Base-by-base conservation (phyloP, 1,140 invertebrate species). In the Trichonephila clavipes region DNA sequence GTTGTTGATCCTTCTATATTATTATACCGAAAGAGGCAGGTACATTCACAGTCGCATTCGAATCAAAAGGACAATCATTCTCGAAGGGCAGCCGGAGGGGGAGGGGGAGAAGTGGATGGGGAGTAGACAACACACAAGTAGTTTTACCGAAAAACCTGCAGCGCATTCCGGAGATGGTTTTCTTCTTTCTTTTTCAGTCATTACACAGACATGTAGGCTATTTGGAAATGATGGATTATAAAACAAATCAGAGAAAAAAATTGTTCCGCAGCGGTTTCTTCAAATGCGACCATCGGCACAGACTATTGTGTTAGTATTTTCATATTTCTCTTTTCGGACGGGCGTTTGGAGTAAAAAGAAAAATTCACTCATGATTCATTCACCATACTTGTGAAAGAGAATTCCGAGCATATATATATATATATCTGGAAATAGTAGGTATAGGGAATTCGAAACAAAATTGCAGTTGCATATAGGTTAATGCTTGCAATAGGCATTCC, bases 141-240 rank as follows among this genome's bases (percentile, higher is more conserved):
- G 44, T 85, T 58, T 85, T 85, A 51, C 44, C 58, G 82, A 58
- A 58, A 59, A 85, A 85, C 44, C 44, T 58, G 44, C 51, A 87
- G 61, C 59, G 59, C 51, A 87, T 87, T 87, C 85, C 85, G 19
- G 3, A 64, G 61, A 87, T 87, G 85, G 51, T 62, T 87, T 62
- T 87, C 59, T 34, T 87, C 85, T 87, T 61, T 87, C 59, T 62
- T 28, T 87, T 61, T 62, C 61, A 87, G 61, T 87, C 61, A 87
- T 87, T 87, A 87, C 85, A 61, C 85, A 87, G 61, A 62, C 85
- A 21, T 87, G 61, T 87, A 61, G 28, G 61, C 58, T 64, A 87
- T 87, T 87, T 64, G 28, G 51, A 62, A 64, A 87, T 87, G 85
- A 87, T 87, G 85, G 85, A 87, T 87, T 61, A 61, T 59, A 87